Base-by-base conservation (phyloP, 2,797 vertebrate genomes). In the Sebastes diploproa region DNA sequence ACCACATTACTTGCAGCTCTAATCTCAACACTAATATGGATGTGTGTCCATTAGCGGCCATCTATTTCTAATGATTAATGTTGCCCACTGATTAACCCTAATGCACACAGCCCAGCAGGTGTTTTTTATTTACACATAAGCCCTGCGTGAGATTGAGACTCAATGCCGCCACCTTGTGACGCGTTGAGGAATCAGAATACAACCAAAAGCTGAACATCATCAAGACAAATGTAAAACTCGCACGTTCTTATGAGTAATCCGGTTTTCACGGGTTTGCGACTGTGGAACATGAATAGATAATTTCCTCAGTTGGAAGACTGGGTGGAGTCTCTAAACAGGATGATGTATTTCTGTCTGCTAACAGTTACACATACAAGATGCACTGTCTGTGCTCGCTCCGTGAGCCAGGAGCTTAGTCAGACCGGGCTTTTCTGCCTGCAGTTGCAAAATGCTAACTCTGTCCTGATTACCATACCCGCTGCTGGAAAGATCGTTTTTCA, bases 371-470 rank as follows among this genome's bases (percentile, higher is more conserved):
- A 80, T 64, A 22, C 52, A 82, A 74, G 46, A 80, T 78, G 70
- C 16, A 66, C 52, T 56, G 70, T 80, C 36, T 71, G 36, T 3
- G 30, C 61, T 64, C 36, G 36, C 66, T 52, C 68, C 1, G 8
- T 78, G 71, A 73, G 77, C 77, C 82, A 67, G 77, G n/a, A 80
- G 77, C 75, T 85, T 72, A 77, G 60, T 83, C 83, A 87, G 62
- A 62, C 11, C 1, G 7, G 65, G 61, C 25, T 89, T 92, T 89
- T 89, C 77, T 91, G 90, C 90, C 82, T 83, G 76, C 84, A 64
- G 73, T 69, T 78, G 84, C 86, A 89, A 90, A 91, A 90, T 86
- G 84, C 84, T 77, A 89, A 89, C 81, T 77, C 63, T 5, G 22
- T 76, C 75, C 81, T 83, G 81, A 91, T 91, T 91, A 90, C 67